Percentiles rank a stretch among this genome's conserved stretches.
Evolutionary conservation across 1,140 invertebrate genomes (phyloP).

Genomic region (Archivesica marissinica): DNA sequence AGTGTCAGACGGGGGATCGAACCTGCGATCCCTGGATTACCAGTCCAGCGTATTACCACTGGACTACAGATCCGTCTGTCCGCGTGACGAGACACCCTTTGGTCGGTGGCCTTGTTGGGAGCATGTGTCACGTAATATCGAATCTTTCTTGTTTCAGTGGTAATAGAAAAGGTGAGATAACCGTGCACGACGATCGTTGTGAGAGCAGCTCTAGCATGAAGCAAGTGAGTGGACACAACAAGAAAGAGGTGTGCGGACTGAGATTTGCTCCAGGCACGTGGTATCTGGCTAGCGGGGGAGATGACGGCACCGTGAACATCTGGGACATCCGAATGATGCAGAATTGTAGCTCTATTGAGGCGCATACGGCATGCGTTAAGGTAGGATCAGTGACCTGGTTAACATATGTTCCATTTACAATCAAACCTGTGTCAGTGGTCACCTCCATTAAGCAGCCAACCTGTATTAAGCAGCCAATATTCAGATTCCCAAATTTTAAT

Average conservation of each 20-base stretch:
- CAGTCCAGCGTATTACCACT: too few species aligned
- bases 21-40: too few species aligned
- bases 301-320: slow-evolving; percentile 64
- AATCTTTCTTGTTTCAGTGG: slow-evolving; percentile 49
- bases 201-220: not conserved
- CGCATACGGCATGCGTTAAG: slow-evolving; percentile 64
- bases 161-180: slow-evolving; percentile 54
- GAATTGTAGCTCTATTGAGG: slow-evolving; percentile 17
- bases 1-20: too few species aligned
- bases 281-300: slow-evolving; percentile 62
- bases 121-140: too few species aligned
- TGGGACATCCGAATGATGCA: slow-evolving; percentile 61
- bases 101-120: too few species aligned
- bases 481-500: too few species aligned
- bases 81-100: too few species aligned
- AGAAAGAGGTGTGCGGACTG: slow-evolving; percentile 61
- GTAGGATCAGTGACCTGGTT: not conserved
- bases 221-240: slow-evolving; percentile 7
- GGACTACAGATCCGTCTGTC: too few species aligned
- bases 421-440: too few species aligned
- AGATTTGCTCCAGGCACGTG: slow-evolving; percentile 38
- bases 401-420: too few species aligned
- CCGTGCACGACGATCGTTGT: slow-evolving; percentile 46
- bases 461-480: too few species aligned
- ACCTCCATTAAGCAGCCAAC: too few species aligned